Conservation (phyloP, 2,888 invertebrate species). For the Lithophane socia region DNA sequence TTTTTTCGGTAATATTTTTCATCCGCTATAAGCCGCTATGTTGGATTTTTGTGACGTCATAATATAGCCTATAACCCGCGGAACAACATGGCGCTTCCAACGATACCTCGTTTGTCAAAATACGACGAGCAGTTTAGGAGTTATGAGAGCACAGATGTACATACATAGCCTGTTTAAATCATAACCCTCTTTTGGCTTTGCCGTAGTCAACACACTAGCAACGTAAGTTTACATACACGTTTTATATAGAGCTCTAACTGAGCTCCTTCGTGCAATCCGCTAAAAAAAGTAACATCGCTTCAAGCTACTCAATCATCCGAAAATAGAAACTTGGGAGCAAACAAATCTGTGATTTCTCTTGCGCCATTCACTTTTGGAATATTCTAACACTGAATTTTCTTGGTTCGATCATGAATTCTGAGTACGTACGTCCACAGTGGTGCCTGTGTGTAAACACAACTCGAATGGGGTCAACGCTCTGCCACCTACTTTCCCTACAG, state of each 20-base stretch:
- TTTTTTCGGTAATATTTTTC: not conserved
- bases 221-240: conserved; percentile 58
- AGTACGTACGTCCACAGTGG: conserved; percentile 63
- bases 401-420: conserved; percentile 63
- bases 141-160: not conserved
- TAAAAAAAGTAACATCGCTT: conserved; percentile 66
- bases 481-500: conserved; percentile 81
- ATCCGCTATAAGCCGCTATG: not conserved
- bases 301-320: conserved; percentile 72
- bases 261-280: conserved; percentile 60
- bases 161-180: not conserved
- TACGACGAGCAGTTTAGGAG: not conserved
- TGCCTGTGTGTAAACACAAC: conserved; percentile 67
- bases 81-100: not conserved
- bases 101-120: not conserved
- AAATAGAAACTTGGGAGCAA: conserved; percentile 73
- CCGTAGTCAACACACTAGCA: conserved; percentile 18
- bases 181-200: not conserved
- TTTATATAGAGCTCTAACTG: conserved; percentile 55
- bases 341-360: conserved; percentile 70
- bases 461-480: conserved; percentile 78
- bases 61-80: not conserved
- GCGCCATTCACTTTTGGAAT: conserved; percentile 69
- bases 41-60: not conserved
- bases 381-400: conserved; percentile 64